A percentile compares a stretch with the other conserved stretches of the same genome.
Conservation (phyloP, 2,797 vertebrate genomes). For the Alexandromys oeconomus region DNA sequence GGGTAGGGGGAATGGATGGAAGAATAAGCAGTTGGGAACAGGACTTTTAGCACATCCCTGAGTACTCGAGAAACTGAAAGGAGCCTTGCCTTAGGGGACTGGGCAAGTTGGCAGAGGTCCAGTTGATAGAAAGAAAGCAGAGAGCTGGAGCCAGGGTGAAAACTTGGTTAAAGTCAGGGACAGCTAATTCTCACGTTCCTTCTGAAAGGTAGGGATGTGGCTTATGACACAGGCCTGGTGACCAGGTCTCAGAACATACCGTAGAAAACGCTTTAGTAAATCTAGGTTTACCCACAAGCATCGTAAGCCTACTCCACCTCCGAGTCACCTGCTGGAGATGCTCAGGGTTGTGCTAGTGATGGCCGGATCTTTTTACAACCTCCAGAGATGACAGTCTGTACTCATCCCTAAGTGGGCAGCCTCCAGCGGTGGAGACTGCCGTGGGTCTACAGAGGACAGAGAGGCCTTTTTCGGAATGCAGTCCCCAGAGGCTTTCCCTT, state of each 20-base stretch:
- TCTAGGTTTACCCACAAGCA: slow-evolving; percentile 1
- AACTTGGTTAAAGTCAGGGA: background rate
- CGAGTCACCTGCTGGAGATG: background rate
- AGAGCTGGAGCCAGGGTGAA: slow-evolving; percentile 1
- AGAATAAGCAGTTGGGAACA: slow-evolving; percentile 40
- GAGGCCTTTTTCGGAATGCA: slow-evolving; percentile 77
- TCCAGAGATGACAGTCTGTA: background rate
- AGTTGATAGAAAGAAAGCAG: background rate
- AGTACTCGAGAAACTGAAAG: slow-evolving; percentile 22
- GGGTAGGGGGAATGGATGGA: background rate
- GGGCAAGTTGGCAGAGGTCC: background rate
- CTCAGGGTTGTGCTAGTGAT: background rate
- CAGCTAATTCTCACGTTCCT: background rate
- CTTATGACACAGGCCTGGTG: background rate
- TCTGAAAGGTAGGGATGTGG: background rate
- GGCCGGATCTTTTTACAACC: background rate
- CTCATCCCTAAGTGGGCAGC: slow-evolving; percentile 15
- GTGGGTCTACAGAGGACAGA: slow-evolving; percentile 24
- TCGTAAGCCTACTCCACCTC: background rate
- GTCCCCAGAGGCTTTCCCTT: slow-evolving; percentile 77
- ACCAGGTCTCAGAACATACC: background rate
- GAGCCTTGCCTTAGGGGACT: slow-evolving; percentile 3
- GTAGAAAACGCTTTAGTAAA: background rate
- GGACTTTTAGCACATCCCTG: background rate
- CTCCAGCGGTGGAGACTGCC: background rate